phyloP scores from a whole-genome alignment of 2,113 vertebrate genomes.

The Entomyzon cyanotis region DNA sequence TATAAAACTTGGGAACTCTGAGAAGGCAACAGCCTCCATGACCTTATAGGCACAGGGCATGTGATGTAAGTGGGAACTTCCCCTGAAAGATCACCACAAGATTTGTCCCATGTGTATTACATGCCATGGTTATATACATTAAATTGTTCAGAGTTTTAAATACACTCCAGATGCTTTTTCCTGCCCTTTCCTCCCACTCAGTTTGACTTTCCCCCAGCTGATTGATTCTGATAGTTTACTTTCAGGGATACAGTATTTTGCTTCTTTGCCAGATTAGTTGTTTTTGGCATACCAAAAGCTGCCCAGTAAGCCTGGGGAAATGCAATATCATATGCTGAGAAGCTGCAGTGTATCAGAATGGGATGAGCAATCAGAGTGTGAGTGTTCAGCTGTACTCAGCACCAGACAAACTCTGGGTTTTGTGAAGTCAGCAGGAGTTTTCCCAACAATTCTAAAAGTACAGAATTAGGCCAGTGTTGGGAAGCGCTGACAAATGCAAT shows the following conservation, averaged over 20 bases:
- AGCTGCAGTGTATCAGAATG: neutral
- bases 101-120: neutral
- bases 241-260: neutral
- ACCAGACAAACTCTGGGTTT: neutral
- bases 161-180: conserved; percentile 35
- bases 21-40: neutral
- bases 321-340: neutral
- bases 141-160: neutral
- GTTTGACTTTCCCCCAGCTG: neutral
- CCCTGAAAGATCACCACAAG: neutral
- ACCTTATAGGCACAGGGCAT: neutral
- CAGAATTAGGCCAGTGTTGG: neutral
- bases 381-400: neutral
- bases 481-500: neutral
- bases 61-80: conserved; percentile 12
- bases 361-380: neutral
- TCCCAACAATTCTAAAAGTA: neutral
- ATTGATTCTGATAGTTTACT: neutral
- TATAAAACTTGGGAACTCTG: conserved; percentile 7
- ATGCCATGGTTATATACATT: neutral
- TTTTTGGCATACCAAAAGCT: neutral
- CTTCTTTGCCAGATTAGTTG: neutral
- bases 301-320: neutral
- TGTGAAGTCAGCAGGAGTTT: conserved; percentile 8
- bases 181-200: conserved; percentile 26